These are phyloP conservation scores for Polymixis lichenea DNA, from an alignment of 2,888 invertebrate species.

Conservation along the genomic window DNA sequence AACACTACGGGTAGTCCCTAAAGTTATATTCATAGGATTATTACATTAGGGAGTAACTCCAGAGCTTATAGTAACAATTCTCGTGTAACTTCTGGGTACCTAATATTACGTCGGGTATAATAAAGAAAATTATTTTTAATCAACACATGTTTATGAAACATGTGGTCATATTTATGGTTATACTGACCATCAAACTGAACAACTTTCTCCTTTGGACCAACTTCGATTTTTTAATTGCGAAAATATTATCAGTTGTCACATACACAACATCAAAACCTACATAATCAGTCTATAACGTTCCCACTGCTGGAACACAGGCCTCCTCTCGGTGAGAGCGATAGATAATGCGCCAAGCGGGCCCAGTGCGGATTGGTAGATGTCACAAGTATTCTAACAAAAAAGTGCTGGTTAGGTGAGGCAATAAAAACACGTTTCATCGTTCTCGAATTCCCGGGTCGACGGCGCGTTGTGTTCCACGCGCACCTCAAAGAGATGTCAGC, in stretches of 20 bases:
- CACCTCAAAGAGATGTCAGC: no score
- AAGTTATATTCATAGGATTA: conserved; percentile 42
- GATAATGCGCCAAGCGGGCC: no score
- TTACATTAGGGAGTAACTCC: conserved; percentile 36
- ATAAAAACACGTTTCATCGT: no score
- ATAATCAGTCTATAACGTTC: no score
- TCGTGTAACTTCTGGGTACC: not conserved
- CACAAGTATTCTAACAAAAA: no score
- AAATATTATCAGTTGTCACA: not conserved
- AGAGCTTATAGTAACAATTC: conserved; percentile 13
- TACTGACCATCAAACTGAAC: not conserved
- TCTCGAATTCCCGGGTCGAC: no score
- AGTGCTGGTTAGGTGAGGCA: no score
- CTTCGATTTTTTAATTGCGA: not conserved
- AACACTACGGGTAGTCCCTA: conserved; percentile 18
- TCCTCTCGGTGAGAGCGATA: no score
- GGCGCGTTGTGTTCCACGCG: no score
- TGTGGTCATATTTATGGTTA: not conserved
- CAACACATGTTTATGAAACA: not conserved
- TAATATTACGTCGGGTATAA: conserved; percentile 3
- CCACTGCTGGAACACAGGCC: no score
- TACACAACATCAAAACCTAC: not conserved
- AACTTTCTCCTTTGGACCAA: not conserved
- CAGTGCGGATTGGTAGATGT: no score
- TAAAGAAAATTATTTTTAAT: conserved; percentile 20